Evolutionary conservation across 2,797 vertebrate species (phyloP).

Genomic region (Microctenopoma stevenorrisi): DNA sequence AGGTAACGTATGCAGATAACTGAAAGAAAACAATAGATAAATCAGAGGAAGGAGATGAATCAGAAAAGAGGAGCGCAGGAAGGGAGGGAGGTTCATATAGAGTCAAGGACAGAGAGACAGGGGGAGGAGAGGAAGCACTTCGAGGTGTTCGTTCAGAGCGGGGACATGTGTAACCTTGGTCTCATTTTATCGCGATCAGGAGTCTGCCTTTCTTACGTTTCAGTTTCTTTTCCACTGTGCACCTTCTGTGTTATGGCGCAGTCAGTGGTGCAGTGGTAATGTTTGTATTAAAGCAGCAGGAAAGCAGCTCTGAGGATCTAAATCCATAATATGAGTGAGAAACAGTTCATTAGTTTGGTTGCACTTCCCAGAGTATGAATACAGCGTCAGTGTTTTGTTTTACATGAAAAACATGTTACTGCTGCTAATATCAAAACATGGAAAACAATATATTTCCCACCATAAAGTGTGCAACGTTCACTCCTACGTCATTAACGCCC

Average conservation of each 20-base stretch:
- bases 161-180: slow-evolving; percentile 36
- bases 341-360: no score
- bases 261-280: not conserved
- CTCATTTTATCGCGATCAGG: slow-evolving; percentile 20
- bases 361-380: no score
- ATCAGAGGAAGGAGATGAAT: slow-evolving; percentile 7
- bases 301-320: no score
- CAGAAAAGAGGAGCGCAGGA: slow-evolving; percentile 25
- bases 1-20: slow-evolving; percentile 2
- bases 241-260: not conserved
- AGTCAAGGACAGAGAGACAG: slow-evolving; percentile 50
- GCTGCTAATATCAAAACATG: slow-evolving; percentile 51
- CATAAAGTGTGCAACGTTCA: slow-evolving; percentile 39
- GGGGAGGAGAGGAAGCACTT: slow-evolving; percentile 48
- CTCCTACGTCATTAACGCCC: slow-evolving; percentile 64
- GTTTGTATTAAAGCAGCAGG: no score
- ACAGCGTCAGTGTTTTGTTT: not conserved
- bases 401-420: slow-evolving; percentile 23
- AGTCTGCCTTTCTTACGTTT: slow-evolving; percentile 13
- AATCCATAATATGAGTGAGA: no score
- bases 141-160: slow-evolving; percentile 8
- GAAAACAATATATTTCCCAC: slow-evolving; percentile 64
- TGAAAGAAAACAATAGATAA: slow-evolving; percentile 36
- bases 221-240: not conserved
- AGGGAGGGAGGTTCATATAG: slow-evolving; percentile 7